phyloP scores from a whole-genome alignment of 2,797 vertebrate species.

The Xiphorhynchus erythropygius region DNA sequence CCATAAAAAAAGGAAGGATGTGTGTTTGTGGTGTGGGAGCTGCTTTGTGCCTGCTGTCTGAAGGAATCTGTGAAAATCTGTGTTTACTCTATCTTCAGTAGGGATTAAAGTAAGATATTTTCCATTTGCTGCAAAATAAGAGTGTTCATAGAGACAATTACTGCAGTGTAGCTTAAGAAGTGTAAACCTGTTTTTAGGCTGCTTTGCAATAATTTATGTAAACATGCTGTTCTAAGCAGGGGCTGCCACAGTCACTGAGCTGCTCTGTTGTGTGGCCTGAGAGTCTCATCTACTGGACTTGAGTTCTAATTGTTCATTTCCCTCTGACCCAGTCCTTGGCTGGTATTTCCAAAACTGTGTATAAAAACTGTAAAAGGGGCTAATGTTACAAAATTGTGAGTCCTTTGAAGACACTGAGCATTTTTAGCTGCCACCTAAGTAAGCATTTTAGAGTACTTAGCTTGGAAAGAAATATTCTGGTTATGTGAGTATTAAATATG shows the following conservation, averaged over 20 bases:
- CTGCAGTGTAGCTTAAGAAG: not conserved
- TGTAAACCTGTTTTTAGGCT: not conserved
- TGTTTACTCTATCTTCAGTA: not conserved
- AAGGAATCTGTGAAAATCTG: not conserved
- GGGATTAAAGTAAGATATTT: not conserved
- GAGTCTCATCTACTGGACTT: not conserved
- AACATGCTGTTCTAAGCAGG: not conserved
- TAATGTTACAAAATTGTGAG: not conserved
- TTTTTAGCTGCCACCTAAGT: not conserved
- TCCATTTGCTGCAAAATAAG: not conserved
- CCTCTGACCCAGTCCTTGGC: not conserved
- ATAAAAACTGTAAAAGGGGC: not conserved
- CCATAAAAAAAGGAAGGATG: not conserved
- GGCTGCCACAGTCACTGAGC: not conserved
- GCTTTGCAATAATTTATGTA: not conserved
- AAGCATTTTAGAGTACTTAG: not conserved
- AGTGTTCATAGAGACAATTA: not conserved
- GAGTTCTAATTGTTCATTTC: fast-evolving
- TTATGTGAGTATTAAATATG: not conserved
- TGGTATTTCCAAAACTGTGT: not conserved
- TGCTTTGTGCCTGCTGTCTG: not conserved
- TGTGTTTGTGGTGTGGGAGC: not conserved
- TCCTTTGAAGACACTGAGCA: not conserved
- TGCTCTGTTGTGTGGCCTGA: not conserved
- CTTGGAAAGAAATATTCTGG: not conserved